Conservation (phyloP, 2,797 vertebrate species). For the Crocodylus rhombifer region DNA sequence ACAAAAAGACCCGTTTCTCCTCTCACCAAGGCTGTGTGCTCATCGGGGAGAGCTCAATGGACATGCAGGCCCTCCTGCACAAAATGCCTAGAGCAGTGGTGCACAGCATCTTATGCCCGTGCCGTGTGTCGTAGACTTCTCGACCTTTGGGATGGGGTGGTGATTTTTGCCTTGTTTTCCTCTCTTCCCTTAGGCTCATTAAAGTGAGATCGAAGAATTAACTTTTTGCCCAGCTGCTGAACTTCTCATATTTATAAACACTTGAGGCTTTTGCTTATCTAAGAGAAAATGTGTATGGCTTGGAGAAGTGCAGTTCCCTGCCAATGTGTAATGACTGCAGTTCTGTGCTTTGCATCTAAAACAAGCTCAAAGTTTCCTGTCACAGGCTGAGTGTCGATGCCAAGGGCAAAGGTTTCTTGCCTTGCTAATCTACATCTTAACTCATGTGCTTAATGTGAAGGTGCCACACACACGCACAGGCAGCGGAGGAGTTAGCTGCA, state of each 20-base stretch:
- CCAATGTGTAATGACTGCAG: slow-evolving; percentile 61
- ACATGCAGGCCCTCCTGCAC: too few species aligned
- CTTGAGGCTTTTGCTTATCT: slow-evolving; percentile 79
- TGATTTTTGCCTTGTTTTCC: too few species aligned
- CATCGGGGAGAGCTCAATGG: too few species aligned
- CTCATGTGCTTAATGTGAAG: slow-evolving; percentile 69
- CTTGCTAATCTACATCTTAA: slow-evolving; percentile 73
- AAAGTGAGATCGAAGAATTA: slow-evolving; percentile 75
- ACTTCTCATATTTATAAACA: slow-evolving; percentile 79
- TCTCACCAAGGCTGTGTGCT: too few species aligned
- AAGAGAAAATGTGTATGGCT: slow-evolving; percentile 77
- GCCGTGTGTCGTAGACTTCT: too few species aligned
- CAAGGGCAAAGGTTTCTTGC: slow-evolving; percentile 72
- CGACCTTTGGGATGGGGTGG: too few species aligned
- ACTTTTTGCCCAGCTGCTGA: slow-evolving; percentile 74
- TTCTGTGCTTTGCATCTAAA: slow-evolving; percentile 50
- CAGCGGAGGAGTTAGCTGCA: slow-evolving; percentile 45
- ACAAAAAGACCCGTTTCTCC: too few species aligned
- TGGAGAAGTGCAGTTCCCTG: slow-evolving; percentile 75
- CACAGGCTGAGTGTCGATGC: slow-evolving; percentile 58
- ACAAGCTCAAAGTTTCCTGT: slow-evolving; percentile 68
- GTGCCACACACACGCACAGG: slow-evolving; percentile 58
- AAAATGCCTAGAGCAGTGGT: too few species aligned
- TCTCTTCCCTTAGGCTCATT: slow-evolving; percentile 71
- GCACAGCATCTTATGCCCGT: too few species aligned